phyloP scores from a whole-genome alignment of 2,888 invertebrate genomes.

The Heliconius ethilla region DNA sequence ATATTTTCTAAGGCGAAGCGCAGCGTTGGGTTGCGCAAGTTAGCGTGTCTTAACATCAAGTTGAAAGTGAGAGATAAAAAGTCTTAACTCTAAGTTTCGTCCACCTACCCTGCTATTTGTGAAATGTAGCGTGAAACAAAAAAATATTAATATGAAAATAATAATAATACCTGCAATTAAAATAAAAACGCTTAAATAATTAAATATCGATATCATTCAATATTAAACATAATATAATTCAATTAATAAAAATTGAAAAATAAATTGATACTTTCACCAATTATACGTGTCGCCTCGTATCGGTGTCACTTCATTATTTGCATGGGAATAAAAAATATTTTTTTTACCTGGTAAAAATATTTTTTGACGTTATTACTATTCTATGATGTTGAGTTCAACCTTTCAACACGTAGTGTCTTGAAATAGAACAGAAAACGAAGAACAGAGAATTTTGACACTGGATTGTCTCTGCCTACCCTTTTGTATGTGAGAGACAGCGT shows the following conservation, averaged over 20 bases:
- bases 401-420: neutral
- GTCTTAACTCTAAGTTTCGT: neutral
- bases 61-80: neutral
- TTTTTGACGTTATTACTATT: neutral
- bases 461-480: too few species aligned
- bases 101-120: neutral
- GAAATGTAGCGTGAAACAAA: too few species aligned
- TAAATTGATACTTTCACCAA: slow-evolving; percentile 10
- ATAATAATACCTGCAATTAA: neutral
- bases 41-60: too few species aligned
- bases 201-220: slow-evolving; percentile 4
- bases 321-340: too few species aligned
- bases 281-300: neutral
- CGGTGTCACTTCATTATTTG: slow-evolving; percentile 22
- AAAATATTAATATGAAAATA: neutral
- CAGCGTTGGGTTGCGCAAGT: too few species aligned
- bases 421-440: too few species aligned
- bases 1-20: too few species aligned
- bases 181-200: neutral
- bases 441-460: too few species aligned
- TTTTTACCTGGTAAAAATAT: neutral
- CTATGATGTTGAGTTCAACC: neutral
- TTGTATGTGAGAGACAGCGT: too few species aligned
- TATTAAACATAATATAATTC: slow-evolving; percentile 8
- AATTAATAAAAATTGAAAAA: slow-evolving; percentile 7